These are phyloP conservation scores for Trichogramma evanescens DNA, from an alignment of 2,888 invertebrate genomes.

Conservation along the genomic window DNA sequence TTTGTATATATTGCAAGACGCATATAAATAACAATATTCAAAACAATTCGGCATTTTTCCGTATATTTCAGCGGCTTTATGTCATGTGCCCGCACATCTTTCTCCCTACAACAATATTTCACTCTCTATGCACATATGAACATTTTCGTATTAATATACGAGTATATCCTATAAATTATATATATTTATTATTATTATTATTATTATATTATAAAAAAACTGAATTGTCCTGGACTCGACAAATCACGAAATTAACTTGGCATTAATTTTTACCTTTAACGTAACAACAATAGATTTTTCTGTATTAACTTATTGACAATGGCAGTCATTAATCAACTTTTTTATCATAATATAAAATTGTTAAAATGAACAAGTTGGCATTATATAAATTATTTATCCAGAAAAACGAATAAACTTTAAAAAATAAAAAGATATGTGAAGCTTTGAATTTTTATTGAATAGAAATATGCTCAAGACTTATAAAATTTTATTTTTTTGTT, in stretches of 20 bases:
- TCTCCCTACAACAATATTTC: conserved; percentile 18
- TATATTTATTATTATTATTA: too few species aligned
- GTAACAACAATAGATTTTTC: conserved; percentile 15
- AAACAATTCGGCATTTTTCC: conserved; percentile 29
- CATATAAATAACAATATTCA: conserved; percentile 29
- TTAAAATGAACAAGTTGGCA: conserved; percentile 16
- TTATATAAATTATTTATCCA: conserved; percentile 9
- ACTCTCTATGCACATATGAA: conserved; percentile 17
- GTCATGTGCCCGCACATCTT: conserved; percentile 28
- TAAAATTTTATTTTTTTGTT: conserved; percentile 3
- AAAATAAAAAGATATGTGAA: conserved; percentile 11
- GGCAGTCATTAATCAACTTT: conserved; percentile 18
- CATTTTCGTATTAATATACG: conserved; percentile 19
- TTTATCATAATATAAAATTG: conserved; percentile 15
- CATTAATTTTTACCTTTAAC: conserved; percentile 7
- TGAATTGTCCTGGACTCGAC: conserved; percentile 18
- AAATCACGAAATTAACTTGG: conserved; percentile 18
- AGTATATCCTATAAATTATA: conserved; percentile 17
- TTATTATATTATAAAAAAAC: conserved; percentile 13
- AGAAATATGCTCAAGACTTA: background rate
- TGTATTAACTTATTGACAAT: conserved; percentile 18
- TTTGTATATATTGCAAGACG: too few species aligned
- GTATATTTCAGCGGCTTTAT: too few species aligned
- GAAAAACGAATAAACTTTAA: conserved; percentile 6
- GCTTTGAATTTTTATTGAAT: conserved; percentile 11